phyloP scores from a whole-genome alignment of 2,888 invertebrate genomes.

The Brassicogethes aeneus region DNA sequence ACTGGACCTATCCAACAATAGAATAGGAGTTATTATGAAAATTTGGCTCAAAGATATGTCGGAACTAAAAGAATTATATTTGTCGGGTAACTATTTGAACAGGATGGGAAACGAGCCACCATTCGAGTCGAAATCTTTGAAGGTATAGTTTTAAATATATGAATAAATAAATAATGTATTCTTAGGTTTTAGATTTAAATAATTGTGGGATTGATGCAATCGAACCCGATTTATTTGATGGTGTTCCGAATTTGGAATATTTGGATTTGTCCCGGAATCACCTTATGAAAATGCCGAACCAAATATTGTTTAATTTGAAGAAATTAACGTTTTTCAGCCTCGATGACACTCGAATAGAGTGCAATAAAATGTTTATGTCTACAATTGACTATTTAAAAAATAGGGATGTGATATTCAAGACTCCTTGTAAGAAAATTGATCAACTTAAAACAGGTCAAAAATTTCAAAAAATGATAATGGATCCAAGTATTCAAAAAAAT shows the following conservation, averaged over 20 bases:
- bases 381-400: too few relatives aligned
- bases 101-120: background rate
- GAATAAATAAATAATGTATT: background rate
- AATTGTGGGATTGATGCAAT: background rate
- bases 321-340: too few relatives aligned
- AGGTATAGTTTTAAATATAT: too few relatives aligned
- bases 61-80: background rate
- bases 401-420: too few relatives aligned
- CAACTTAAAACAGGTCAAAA: too few relatives aligned
- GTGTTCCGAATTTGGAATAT: too few relatives aligned
- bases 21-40: background rate
- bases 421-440: too few relatives aligned
- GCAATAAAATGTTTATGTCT: too few relatives aligned
- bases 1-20: background rate
- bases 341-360: too few relatives aligned
- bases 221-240: background rate
- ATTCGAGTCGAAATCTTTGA: background rate
- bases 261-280: too few relatives aligned
- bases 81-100: background rate
- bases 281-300: too few relatives aligned
- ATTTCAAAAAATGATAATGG: background rate
- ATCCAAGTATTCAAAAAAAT: background rate
- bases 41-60: background rate
- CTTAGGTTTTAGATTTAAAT: background rate
- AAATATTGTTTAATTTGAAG: too few relatives aligned